phyloP scores from a whole-genome alignment of 2,888 invertebrate genomes.

The Euspilapteryx auroguttella region DNA sequence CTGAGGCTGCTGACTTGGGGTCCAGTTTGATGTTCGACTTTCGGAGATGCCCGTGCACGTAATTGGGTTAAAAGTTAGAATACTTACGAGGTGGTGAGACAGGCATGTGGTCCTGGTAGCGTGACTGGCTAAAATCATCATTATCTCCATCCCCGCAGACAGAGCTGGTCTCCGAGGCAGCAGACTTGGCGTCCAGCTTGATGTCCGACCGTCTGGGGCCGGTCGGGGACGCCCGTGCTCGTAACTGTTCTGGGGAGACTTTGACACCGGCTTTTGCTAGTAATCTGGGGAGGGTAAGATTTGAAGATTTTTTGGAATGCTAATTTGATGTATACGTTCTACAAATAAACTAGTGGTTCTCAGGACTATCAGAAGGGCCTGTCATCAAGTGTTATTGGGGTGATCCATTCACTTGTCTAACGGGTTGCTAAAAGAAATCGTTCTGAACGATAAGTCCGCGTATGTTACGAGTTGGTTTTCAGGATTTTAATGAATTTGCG shows the following conservation, averaged over 20 bases:
- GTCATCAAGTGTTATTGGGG: no score
- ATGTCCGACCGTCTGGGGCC: constrained; percentile 77
- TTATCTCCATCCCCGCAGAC: constrained; percentile 80
- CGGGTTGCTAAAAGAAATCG: no score
- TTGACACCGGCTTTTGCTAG: constrained; percentile 88
- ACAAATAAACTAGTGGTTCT: no score
- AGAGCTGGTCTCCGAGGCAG: constrained; percentile 73
- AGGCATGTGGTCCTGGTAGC: constrained; percentile 53
- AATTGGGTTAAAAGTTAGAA: neutral
- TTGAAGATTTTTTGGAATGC: no score
- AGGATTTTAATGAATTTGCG: no score
- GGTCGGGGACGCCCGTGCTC: constrained; percentile 85
- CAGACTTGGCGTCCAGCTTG: constrained; percentile 76
- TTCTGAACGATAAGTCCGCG: no score
- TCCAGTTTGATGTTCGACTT: constrained; percentile 60
- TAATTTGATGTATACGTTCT: no score
- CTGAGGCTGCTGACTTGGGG: constrained; percentile 71
- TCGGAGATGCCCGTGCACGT: neutral
- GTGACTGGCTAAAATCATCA: constrained; percentile 77
- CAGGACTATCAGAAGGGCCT: neutral
- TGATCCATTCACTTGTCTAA: no score
- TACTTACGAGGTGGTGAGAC: constrained; percentile 65
- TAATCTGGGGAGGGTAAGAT: constrained; percentile 65
- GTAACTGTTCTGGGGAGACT: constrained; percentile 79
- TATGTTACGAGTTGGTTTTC: no score